Conservation (phyloP, 2,888 invertebrate genomes). For the Apamea sordens region DNA sequence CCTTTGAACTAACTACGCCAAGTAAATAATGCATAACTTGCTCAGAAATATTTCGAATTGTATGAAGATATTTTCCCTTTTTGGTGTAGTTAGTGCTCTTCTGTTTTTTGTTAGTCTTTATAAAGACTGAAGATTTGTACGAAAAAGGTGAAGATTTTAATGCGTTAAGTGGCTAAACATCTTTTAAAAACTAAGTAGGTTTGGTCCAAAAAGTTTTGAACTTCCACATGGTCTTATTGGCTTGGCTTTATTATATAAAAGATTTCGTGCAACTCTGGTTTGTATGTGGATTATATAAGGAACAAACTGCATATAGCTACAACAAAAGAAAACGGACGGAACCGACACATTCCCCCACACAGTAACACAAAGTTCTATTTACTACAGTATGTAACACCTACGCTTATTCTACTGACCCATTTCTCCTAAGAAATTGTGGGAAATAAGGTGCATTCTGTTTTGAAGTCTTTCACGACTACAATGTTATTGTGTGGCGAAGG, state of each 20-base stretch:
- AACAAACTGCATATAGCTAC: slow-evolving; percentile 27
- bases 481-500: slow-evolving; percentile 21
- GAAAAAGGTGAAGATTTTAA: not conserved
- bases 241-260: not conserved
- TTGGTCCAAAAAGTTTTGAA: not conserved
- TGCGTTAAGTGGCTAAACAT: not conserved
- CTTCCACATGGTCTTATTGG: not conserved
- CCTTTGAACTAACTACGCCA: slow-evolving; percentile 40
- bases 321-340: slow-evolving; percentile 40
- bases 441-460: slow-evolving; percentile 49
- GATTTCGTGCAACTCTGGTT: slow-evolving; percentile 4
- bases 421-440: slow-evolving; percentile 40
- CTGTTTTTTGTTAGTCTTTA: slow-evolving; percentile 1
- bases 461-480: slow-evolving; percentile 20
- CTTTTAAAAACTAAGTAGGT: not conserved
- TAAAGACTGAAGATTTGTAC: not conserved
- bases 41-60: slow-evolving; percentile 49
- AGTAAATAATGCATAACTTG: slow-evolving; percentile 52
- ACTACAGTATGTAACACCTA: slow-evolving; percentile 25
- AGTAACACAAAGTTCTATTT: slow-evolving; percentile 34
- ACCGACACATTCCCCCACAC: slow-evolving; percentile 2
- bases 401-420: slow-evolving; percentile 38
- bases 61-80: slow-evolving; percentile 32
- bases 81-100: not conserved
- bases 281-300: not conserved